A percentile compares a stretch with the other conserved stretches of the same genome.
These are phyloP conservation scores for Oryzias javanicus DNA, from an alignment of 2,113 vertebrate genomes.

Conservation along the genomic window DNA sequence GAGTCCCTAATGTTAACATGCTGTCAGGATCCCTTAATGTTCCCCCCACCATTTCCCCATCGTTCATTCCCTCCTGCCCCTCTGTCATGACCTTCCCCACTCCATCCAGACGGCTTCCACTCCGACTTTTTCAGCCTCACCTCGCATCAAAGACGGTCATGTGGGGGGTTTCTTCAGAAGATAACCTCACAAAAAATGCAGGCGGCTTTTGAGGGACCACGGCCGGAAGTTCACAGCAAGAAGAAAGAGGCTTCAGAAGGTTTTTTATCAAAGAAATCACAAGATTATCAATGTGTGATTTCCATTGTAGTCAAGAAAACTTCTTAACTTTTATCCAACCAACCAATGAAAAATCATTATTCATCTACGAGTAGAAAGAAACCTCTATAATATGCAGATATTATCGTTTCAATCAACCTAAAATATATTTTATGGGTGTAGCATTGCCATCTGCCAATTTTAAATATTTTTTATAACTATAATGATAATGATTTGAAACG, in stretches of 20 bases:
- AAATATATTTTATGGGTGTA: no score
- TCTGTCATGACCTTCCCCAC: constrained; percentile 25
- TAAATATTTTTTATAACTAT: no score
- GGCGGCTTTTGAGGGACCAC: constrained; percentile 25
- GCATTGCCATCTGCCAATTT: no score
- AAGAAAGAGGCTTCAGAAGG: constrained; percentile 2
- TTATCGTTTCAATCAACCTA: no score
- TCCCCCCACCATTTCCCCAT: constrained; percentile 31
- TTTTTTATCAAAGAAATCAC: constrained; percentile 28
- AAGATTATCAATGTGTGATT: constrained; percentile 13
- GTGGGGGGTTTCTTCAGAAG: constrained; percentile 23
- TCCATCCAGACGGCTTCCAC: constrained; percentile 43
- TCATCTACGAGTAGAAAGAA: no score
- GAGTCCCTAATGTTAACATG: constrained; percentile 56
- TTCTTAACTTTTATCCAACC: no score
- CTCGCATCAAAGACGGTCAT: constrained; percentile 46
- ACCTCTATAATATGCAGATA: no score
- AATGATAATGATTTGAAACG: no score
- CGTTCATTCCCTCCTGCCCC: constrained; percentile 19
- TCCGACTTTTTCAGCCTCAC: constrained; percentile 44
- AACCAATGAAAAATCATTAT: no score
- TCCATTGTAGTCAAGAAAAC: neutral
- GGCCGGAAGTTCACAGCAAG: constrained; percentile 29
- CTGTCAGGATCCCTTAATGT: constrained; percentile 62
- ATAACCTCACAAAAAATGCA: constrained; percentile 22